These are phyloP conservation scores for Paedocypris micromegethes DNA, from an alignment of 2,797 vertebrate species.

Conservation along the genomic window DNA sequence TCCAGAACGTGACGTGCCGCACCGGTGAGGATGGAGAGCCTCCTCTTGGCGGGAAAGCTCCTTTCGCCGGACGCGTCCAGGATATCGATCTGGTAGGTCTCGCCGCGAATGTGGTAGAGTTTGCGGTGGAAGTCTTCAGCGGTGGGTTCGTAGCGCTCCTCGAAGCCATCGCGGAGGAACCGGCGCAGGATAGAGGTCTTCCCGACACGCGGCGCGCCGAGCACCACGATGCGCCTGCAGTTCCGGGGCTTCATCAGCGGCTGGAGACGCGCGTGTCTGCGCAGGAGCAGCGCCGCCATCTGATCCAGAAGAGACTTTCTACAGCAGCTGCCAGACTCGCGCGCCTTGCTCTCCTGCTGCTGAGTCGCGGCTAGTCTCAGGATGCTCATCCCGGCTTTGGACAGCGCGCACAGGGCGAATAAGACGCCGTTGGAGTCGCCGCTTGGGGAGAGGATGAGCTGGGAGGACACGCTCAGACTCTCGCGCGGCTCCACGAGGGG, in stretches of 20 bases:
- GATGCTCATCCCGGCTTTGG: slow-evolving; percentile 62
- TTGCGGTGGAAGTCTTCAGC: slow-evolving; percentile 72
- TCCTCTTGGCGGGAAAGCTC: slow-evolving; percentile 70
- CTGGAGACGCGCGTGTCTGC: slow-evolving; percentile 50
- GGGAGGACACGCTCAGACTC: neutral
- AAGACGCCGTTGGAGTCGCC: slow-evolving; percentile 48
- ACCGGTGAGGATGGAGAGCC: slow-evolving; percentile 76
- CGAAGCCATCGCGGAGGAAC: slow-evolving; percentile 69
- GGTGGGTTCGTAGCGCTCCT: slow-evolving; percentile 71
- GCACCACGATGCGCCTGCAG: slow-evolving; percentile 70
- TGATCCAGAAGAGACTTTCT: slow-evolving; percentile 60
- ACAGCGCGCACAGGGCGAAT: slow-evolving; percentile 51
- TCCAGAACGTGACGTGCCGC: slow-evolving; percentile 47
- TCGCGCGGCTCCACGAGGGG: slow-evolving; percentile 20
- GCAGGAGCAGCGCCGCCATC: slow-evolving; percentile 60
- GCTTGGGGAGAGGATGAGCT: neutral
- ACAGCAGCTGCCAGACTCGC: slow-evolving; percentile 41
- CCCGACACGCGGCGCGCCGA: slow-evolving; percentile 71
- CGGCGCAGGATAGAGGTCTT: slow-evolving; percentile 71
- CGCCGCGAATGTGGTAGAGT: slow-evolving; percentile 69
- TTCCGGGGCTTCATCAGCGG: slow-evolving; percentile 64
- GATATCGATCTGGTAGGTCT: slow-evolving; percentile 71
- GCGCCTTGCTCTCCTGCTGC: slow-evolving; percentile 59
- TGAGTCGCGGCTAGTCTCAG: slow-evolving; percentile 63
- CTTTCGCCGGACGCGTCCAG: slow-evolving; percentile 71